Evolutionary conservation across 53 echinoderm and acorn worm genomes (phyloP).

Genomic region (Henricia sp.): DNA sequence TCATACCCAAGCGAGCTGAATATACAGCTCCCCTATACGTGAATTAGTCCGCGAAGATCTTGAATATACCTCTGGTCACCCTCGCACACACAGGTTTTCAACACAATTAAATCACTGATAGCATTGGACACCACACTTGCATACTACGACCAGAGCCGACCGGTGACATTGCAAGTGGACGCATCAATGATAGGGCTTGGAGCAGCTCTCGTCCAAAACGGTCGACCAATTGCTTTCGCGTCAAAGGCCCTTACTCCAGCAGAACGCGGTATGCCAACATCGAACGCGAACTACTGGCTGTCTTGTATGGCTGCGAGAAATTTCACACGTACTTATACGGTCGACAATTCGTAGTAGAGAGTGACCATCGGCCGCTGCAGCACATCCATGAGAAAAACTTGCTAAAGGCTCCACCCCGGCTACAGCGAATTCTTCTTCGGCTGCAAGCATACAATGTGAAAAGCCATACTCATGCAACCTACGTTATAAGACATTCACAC

Average conservation of each 20-base stretch:
- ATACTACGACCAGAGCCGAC: slow-evolving; percentile 56
- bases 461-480: too few species aligned
- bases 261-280: slow-evolving; percentile 58
- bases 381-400: slow-evolving; percentile 74
- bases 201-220: slow-evolving; percentile 56
- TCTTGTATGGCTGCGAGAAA: slow-evolving; percentile 72
- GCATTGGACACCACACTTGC: slow-evolving; percentile 29
- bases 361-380: slow-evolving; percentile 74
- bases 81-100: slow-evolving; percentile 23
- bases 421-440: slow-evolving; percentile 64
- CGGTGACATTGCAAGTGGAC: slow-evolving; percentile 50
- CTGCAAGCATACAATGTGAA: slow-evolving; percentile 61
- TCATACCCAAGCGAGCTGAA: slow-evolving; percentile 54
- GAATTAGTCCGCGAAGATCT: slow-evolving; percentile 29
- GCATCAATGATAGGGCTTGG: slow-evolving; percentile 59
- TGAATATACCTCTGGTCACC: slow-evolving; percentile 13
- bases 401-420: slow-evolving; percentile 67
- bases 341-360: slow-evolving; percentile 60
- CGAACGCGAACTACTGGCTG: slow-evolving; percentile 65
- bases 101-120: slow-evolving; percentile 3
- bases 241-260: slow-evolving; percentile 63
- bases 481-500: too few species aligned
- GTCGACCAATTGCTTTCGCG: slow-evolving; percentile 57
- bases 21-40: slow-evolving; percentile 14
- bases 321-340: slow-evolving; percentile 82